Conservation (phyloP, 2,113 vertebrate species). For the Ictidomys tridecemlineatus region DNA sequence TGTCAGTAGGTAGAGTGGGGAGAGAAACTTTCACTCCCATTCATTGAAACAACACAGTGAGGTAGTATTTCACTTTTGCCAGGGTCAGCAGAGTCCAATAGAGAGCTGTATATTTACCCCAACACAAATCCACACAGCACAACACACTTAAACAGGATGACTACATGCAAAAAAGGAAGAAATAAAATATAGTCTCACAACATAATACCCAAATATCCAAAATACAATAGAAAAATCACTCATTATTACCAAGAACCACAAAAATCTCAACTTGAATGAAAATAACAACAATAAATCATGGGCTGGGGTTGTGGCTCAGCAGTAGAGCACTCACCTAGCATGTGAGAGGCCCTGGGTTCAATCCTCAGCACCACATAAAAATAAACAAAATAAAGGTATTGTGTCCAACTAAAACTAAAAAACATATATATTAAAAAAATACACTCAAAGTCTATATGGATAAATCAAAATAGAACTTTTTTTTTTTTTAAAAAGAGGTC, state of each 20-base stretch:
- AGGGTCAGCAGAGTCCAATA: not conserved
- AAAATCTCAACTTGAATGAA: slow-evolving; percentile 11
- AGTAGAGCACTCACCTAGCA: too few relatives aligned
- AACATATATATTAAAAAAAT: not conserved
- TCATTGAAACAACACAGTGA: not conserved
- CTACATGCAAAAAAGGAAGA: not conserved
- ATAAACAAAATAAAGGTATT: too few relatives aligned
- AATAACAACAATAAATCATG: not conserved
- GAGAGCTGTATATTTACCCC: not conserved
- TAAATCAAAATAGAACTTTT: not conserved
- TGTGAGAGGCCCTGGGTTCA: too few relatives aligned
- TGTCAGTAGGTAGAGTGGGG: not conserved
- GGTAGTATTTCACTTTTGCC: not conserved
- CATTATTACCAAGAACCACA: not conserved
- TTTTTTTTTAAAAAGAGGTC: too few relatives aligned
- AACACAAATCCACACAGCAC: not conserved
- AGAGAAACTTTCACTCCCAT: not conserved
- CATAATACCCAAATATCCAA: not conserved
- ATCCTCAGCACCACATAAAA: too few relatives aligned
- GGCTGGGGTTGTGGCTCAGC: too few relatives aligned
- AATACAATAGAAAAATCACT: not conserved
- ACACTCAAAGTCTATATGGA: not conserved
- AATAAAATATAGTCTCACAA: not conserved
- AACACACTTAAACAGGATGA: not conserved
- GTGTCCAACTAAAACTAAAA: too few relatives aligned